These are phyloP conservation scores for Rhinolophus sinicus DNA, from an alignment of 2,113 vertebrate genomes.

Conservation along the genomic window DNA sequence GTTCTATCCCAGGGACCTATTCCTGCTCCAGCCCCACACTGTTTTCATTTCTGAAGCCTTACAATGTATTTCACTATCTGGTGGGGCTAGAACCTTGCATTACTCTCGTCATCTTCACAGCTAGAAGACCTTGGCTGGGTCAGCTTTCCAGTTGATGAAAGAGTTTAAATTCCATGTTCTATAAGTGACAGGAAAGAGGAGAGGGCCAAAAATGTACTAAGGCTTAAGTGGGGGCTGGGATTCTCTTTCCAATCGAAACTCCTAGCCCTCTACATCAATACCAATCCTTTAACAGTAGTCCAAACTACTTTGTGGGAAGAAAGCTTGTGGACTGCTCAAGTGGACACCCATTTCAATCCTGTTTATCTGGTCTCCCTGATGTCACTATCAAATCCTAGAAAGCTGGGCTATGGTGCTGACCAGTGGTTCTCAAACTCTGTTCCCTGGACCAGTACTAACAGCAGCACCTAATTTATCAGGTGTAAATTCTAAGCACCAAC, in stretches of 20 bases:
- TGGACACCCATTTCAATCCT: background rate
- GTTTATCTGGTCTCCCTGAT: background rate
- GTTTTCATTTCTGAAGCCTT: background rate
- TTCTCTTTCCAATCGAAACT: background rate
- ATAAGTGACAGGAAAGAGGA: background rate
- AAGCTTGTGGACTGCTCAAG: background rate
- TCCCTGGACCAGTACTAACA: background rate
- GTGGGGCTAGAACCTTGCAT: background rate
- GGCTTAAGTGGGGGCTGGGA: background rate
- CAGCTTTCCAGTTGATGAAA: background rate
- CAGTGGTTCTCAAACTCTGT: background rate
- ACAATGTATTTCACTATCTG: background rate
- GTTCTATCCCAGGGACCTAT: background rate
- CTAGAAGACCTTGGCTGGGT: background rate
- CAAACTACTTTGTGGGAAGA: background rate
- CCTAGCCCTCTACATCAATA: background rate
- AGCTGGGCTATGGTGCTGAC: background rate
- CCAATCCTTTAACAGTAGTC: background rate
- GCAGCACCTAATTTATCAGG: background rate
- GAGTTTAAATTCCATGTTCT: background rate
- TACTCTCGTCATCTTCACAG: background rate
- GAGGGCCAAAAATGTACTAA: background rate
- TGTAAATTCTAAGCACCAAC: background rate
- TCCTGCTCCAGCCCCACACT: background rate
- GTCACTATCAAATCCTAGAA: background rate